Evolutionary conservation across 2,888 invertebrate species (phyloP).

Genomic region (Polyploca ridens): DNA sequence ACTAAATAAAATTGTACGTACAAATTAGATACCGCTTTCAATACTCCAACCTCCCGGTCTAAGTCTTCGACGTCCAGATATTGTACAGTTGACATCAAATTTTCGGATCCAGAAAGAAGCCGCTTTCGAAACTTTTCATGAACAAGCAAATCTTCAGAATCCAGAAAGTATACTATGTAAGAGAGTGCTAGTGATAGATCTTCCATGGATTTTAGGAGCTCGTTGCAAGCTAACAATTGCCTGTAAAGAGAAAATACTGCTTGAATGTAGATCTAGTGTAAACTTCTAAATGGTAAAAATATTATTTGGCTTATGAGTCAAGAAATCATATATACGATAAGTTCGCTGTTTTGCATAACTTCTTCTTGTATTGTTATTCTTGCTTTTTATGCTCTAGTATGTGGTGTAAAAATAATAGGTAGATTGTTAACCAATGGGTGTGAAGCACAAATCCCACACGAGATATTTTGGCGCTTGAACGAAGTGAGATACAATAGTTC

Average conservation of each 20-base stretch:
- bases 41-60: constrained; percentile 31
- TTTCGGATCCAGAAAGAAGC: constrained; percentile 51
- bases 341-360: too few species aligned
- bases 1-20: constrained; percentile 42
- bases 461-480: too few species aligned
- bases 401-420: too few species aligned
- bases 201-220: constrained; percentile 62
- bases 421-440: too few species aligned
- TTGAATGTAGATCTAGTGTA: neutral
- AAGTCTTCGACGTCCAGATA: constrained; percentile 58
- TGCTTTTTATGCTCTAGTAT: too few species aligned
- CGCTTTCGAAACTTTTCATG: constrained; percentile 41
- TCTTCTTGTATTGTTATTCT: too few species aligned
- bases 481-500: too few species aligned
- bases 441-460: too few species aligned
- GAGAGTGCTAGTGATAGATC: constrained; percentile 51
- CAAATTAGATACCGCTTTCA: constrained; percentile 51
- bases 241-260: constrained; percentile 47
- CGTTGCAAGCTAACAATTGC: constrained; percentile 62
- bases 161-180: constrained; percentile 35
- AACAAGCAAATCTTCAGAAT: constrained; percentile 22
- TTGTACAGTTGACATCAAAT: constrained; percentile 52
- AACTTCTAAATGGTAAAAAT: neutral
- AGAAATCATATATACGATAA: constrained; percentile 3
- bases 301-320: neutral